A percentile compares a stretch with the other conserved stretches of the same genome.
phyloP scores from a whole-genome alignment of 1,140 invertebrate genomes.

The Mactra quadrangularis region DNA sequence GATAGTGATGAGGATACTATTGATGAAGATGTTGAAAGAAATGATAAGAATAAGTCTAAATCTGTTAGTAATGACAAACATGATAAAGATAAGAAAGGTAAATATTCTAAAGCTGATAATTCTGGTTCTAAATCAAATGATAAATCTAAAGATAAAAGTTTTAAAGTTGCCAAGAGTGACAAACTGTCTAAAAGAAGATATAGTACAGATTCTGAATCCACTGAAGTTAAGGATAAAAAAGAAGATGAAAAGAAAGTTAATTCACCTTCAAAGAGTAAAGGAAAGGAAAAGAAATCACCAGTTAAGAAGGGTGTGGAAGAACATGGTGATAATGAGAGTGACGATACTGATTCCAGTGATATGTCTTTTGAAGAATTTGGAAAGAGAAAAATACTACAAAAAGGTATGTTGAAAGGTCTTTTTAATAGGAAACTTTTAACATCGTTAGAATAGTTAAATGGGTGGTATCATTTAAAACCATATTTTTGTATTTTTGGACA shows the following conservation, averaged over 20 bases:
- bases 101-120: conserved; percentile 3
- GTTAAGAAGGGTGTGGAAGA: background rate
- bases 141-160: background rate
- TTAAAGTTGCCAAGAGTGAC: background rate
- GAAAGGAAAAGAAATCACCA: background rate
- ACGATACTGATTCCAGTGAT: conserved; percentile 14
- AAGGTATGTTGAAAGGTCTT: conserved; percentile 4
- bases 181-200: background rate
- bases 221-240: conserved; percentile 6
- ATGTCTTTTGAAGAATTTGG: conserved; percentile 34
- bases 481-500: too few relatives aligned
- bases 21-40: background rate
- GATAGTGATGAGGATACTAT: background rate
- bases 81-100: background rate
- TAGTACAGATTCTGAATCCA: background rate
- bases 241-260: background rate
- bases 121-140: background rate
- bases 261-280: background rate
- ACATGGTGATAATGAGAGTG: conserved; percentile 22
- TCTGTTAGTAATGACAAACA: conserved; percentile 13
- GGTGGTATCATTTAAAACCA: too few relatives aligned
- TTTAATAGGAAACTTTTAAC: background rate
- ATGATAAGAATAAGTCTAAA: background rate
- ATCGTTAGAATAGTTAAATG: background rate
- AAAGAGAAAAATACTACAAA: conserved; percentile 33